Evolutionary conservation across 2,888 invertebrate species (phyloP).

Genomic region (Hemistola chrysoprasaria): DNA sequence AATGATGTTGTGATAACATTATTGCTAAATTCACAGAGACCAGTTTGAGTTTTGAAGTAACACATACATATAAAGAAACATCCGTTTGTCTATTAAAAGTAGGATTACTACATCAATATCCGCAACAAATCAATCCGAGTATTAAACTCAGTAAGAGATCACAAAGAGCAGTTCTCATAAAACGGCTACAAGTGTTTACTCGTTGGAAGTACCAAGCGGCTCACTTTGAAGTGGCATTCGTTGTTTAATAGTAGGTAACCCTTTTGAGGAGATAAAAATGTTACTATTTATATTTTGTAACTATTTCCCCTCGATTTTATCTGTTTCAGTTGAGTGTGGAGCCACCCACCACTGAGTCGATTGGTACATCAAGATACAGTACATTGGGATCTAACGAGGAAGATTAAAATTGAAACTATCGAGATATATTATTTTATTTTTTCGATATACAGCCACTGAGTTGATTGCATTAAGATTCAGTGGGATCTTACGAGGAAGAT

Average conservation of each 20-base stretch:
- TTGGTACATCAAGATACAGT: too few species aligned
- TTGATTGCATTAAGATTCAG: too few species aligned
- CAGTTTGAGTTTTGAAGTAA: too few species aligned
- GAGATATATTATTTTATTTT: too few species aligned
- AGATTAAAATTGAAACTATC: too few species aligned
- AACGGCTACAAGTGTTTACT: conserved; percentile 69
- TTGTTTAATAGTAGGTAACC: conserved; percentile 71
- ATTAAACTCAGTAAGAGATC: conserved; percentile 30
- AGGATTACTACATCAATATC: conserved; percentile 18
- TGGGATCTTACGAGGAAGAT: too few species aligned
- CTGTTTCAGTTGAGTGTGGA: conserved; percentile 5
- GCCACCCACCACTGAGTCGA: background rate
- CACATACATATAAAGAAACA: too few species aligned
- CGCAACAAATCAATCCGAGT: conserved; percentile 18
- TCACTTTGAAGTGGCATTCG: conserved; percentile 75
- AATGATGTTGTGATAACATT: too few species aligned
- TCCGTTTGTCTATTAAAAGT: background rate
- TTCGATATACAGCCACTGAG: too few species aligned
- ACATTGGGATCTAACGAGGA: too few species aligned
- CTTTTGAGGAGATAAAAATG: conserved; percentile 58
- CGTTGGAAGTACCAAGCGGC: conserved; percentile 56
- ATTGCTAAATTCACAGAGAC: too few species aligned
- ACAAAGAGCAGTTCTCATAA: conserved; percentile 61
- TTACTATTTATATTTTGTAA: conserved; percentile 25
- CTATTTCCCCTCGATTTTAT: conserved; percentile 34